These are phyloP conservation scores for Gallirallus australis DNA, from an alignment of 2,797 vertebrate genomes.

Conservation along the genomic window DNA sequence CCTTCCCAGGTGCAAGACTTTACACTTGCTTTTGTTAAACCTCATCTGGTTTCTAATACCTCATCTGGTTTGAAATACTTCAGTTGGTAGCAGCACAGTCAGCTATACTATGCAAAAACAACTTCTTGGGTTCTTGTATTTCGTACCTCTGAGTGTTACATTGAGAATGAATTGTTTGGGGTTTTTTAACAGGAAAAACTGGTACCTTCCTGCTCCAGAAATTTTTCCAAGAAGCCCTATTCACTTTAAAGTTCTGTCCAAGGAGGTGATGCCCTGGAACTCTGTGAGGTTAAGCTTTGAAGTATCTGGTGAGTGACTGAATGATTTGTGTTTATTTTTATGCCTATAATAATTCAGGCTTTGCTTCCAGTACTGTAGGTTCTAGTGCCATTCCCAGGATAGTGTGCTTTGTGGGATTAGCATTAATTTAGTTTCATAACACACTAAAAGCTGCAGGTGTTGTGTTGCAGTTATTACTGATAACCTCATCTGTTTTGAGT, in stretches of 20 bases:
- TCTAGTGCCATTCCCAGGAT: background rate
- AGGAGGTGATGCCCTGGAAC: slow-evolving; percentile 85
- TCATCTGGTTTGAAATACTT: too few relatives aligned
- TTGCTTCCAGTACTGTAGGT: background rate
- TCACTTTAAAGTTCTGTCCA: slow-evolving; percentile 88
- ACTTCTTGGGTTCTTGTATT: background rate
- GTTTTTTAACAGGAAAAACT: slow-evolving; percentile 87
- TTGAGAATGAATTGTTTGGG: background rate
- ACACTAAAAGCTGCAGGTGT: background rate
- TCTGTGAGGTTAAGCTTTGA: slow-evolving; percentile 88
- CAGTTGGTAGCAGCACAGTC: background rate
- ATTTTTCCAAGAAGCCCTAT: slow-evolving; percentile 85
- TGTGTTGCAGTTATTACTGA: background rate
- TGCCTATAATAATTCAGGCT: background rate
- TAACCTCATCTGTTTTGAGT: background rate
- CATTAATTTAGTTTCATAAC: background rate
- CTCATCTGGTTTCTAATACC: too few relatives aligned
- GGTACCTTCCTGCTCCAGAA: slow-evolving; percentile 92
- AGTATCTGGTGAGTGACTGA: slow-evolving; percentile 82
- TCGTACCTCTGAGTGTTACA: background rate
- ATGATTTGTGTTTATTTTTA: background rate
- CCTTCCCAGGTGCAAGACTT: too few relatives aligned
- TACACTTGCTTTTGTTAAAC: too few relatives aligned
- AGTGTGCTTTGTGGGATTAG: background rate
- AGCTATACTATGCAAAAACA: background rate